Percentiles rank a stretch among this genome's conserved stretches.
Conservation (phyloP, 2,113 vertebrate species). For the Puffinus mauretanicus region DNA sequence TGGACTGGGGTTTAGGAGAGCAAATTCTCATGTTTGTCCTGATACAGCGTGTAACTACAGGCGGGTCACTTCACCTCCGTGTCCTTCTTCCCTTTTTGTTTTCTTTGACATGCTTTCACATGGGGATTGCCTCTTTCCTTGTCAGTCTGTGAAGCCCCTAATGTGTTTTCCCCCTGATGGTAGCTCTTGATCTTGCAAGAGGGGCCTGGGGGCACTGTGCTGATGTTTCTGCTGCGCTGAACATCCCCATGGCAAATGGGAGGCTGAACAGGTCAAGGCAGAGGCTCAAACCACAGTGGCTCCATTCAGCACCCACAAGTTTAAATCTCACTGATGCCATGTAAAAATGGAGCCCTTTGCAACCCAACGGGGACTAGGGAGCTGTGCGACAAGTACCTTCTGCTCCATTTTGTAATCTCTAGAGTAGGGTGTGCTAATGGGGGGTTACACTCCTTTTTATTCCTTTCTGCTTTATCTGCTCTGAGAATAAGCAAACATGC, state of each 20-base stretch:
- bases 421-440: background rate
- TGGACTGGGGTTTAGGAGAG: background rate
- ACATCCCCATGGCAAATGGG: background rate
- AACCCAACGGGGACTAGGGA: accelerated
- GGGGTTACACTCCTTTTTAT: background rate
- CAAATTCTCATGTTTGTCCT: background rate
- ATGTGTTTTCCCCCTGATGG: background rate
- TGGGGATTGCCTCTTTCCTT: background rate
- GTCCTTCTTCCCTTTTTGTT: background rate
- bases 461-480: background rate
- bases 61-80: background rate
- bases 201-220: background rate
- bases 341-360: background rate
- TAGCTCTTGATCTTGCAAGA: background rate
- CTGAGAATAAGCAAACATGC: background rate
- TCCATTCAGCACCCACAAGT: background rate
- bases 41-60: background rate
- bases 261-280: background rate
- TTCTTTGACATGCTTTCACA: background rate
- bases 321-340: background rate
- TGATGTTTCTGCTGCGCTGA: background rate
- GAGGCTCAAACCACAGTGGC: background rate
- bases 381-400: background rate
- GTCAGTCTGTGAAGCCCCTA: background rate
- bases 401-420: background rate